Conservation (phyloP, 2,113 vertebrate species). For the Anarhynchus alexandrinus region DNA sequence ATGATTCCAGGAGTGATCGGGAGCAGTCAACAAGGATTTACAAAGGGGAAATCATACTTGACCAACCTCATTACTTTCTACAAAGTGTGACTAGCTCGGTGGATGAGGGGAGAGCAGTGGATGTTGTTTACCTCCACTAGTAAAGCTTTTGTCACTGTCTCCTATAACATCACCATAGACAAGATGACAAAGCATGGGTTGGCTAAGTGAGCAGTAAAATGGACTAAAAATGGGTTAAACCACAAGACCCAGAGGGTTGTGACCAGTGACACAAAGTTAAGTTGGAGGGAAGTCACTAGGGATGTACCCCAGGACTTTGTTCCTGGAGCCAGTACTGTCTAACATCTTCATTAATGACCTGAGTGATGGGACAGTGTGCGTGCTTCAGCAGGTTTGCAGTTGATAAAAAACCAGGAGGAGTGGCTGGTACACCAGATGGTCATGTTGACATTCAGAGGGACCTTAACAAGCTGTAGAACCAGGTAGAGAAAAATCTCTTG, state of each 20-base stretch:
- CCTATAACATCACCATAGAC: background rate
- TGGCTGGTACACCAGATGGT: background rate
- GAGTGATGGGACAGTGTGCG: background rate
- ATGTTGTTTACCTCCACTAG: background rate
- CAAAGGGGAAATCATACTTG: background rate
- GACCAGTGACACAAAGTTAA: background rate
- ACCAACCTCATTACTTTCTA: background rate
- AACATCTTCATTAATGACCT: background rate
- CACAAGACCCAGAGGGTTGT: background rate
- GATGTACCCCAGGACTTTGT: background rate
- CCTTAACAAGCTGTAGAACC: background rate
- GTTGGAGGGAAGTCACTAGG: background rate
- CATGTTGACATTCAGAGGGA: background rate
- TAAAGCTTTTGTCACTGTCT: background rate
- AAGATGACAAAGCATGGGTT: background rate
- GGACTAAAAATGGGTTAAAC: background rate
- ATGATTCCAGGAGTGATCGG: background rate
- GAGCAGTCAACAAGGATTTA: background rate
- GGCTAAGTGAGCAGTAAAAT: background rate
- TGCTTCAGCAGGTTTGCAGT: background rate
- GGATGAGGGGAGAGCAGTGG: background rate
- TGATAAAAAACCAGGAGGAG: background rate
- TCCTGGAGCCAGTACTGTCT: background rate
- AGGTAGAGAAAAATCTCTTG: background rate
- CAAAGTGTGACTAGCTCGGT: background rate